phyloP scores from a whole-genome alignment of 92 coral and sea anemone genomes.

The Virgularia gustaviana region DNA sequence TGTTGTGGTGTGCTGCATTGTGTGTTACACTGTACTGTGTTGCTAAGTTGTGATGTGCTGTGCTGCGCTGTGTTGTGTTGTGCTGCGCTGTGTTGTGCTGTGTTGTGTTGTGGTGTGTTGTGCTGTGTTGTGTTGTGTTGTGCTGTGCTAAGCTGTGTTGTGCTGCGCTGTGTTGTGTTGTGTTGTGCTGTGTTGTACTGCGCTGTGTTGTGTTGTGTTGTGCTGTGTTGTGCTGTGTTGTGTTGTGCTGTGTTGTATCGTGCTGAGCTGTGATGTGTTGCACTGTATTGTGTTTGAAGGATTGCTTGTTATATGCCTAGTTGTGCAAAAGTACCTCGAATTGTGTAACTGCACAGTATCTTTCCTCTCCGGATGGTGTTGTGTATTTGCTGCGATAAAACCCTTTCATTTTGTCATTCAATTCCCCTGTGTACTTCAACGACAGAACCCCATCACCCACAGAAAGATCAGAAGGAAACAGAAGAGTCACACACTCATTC shows the following conservation, averaged over 20 bases:
- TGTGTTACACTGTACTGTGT: background rate
- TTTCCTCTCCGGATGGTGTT: slow-evolving; percentile 67
- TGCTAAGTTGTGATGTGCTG: background rate
- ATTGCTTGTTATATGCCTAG: background rate
- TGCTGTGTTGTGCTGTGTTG: too few relatives aligned
- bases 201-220: too few relatives aligned
- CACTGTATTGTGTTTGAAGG: background rate
- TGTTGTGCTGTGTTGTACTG: too few relatives aligned
- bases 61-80: background rate
- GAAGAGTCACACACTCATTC: slow-evolving; percentile 73
- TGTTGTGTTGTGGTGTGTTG: too few relatives aligned
- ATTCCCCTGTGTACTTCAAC: slow-evolving; percentile 83
- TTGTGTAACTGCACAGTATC: slow-evolving; percentile 96
- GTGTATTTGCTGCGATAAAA: slow-evolving; percentile 91
- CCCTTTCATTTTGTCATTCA: slow-evolving; percentile 97
- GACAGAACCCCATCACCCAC: slow-evolving; percentile 65
- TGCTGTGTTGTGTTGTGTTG: too few relatives aligned
- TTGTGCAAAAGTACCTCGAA: slow-evolving; percentile 67
- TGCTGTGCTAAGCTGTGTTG: too few relatives aligned
- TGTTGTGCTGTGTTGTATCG: too few relatives aligned
- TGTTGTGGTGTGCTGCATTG: background rate
- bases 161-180: too few relatives aligned
- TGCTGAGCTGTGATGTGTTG: background rate
- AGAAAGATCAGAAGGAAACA: slow-evolving; percentile 72
- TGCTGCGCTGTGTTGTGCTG: background rate